Base-by-base conservation (phyloP, 1,140 invertebrate species). In the Tetraneura akinire region DNA sequence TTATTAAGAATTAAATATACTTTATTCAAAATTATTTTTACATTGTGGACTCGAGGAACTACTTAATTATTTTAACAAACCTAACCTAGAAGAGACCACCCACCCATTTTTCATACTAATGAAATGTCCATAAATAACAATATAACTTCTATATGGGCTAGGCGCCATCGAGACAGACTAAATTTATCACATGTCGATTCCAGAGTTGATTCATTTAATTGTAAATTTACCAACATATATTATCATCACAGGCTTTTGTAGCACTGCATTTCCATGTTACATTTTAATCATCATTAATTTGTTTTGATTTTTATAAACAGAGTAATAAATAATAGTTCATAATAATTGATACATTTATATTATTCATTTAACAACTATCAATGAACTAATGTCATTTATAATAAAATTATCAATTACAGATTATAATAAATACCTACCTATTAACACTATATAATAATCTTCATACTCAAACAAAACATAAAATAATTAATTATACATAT, bases 131-230 rank as follows among this genome's bases (percentile, higher is more conserved):
- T 51, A 71, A 70, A 29, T 23, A 71, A 51, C 47, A 29, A 9
- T n/a, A n/a, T n/a, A n/a, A n/a, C n/a, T n/a, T n/a, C n/a, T n/a
- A 8, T 70, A 49, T 70, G 42, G 42, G 68, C 29, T 71, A 49
- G 47, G 47, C 23, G 8, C 16, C 23, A 71, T 51, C 18, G 51
- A 49, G 26, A 4, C 68, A 49, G 16, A 71, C 16, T 23, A 32
- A 51, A 49, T 71, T 51, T 37, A 37, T 37, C 47, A 70, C 23
- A 29, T 29, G 45, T 71, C 42, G 6, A 68, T 68, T 47, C 5
- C 21, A 6, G 11, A 47, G 10, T 49, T 16, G 3, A 26, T 10
- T 18, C 0, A n/a, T 71, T 71, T 71, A 71, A 71, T 29, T 71
- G 9, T 29, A 29, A 29, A 29, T 51, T 49, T 49, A 71, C 26